phyloP scores from a whole-genome alignment of 2,888 invertebrate genomes.

The Drosophila nr. fundita region DNA sequence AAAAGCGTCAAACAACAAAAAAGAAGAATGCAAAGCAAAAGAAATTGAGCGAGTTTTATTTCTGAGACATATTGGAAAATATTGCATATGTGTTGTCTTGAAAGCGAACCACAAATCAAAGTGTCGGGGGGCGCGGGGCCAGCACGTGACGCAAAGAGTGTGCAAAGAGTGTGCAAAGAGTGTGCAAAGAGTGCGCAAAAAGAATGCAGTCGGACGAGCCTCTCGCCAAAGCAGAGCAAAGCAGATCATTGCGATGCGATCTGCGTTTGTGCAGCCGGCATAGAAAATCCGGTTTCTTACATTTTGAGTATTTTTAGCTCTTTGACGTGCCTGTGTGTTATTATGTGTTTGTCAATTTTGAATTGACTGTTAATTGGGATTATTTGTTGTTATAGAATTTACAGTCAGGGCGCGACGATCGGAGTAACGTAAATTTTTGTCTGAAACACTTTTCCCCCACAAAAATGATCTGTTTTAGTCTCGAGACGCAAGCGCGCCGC shows the following conservation, averaged over 20 bases:
- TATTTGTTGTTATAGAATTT: slow-evolving; percentile 22
- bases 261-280: slow-evolving; percentile 37
- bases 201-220: slow-evolving; percentile 77
- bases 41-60: slow-evolving; percentile 36
- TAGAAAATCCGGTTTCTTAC: slow-evolving; percentile 53
- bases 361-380: slow-evolving; percentile 3
- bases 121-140: slow-evolving; percentile 14
- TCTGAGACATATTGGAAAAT: slow-evolving; percentile 36
- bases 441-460: slow-evolving; percentile 37
- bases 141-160: slow-evolving; percentile 58
- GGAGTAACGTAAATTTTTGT: slow-evolving; percentile 34
- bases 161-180: slow-evolving; percentile 37
- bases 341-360: background rate
- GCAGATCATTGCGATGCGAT: slow-evolving; percentile 10
- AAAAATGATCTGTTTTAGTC: slow-evolving; percentile 13
- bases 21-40: slow-evolving; percentile 15
- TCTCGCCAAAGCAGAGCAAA: slow-evolving; percentile 34
- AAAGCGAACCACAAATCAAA: slow-evolving; percentile 15
- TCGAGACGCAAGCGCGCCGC: slow-evolving; percentile 62
- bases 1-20: background rate
- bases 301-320: slow-evolving; percentile 9
- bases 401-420: slow-evolving; percentile 48
- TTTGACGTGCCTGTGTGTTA: background rate
- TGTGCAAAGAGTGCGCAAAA: slow-evolving; percentile 31
- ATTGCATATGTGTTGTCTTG: slow-evolving; percentile 44